Conservation (phyloP, 2,888 invertebrate genomes). For the Himalopsyche japonica region DNA sequence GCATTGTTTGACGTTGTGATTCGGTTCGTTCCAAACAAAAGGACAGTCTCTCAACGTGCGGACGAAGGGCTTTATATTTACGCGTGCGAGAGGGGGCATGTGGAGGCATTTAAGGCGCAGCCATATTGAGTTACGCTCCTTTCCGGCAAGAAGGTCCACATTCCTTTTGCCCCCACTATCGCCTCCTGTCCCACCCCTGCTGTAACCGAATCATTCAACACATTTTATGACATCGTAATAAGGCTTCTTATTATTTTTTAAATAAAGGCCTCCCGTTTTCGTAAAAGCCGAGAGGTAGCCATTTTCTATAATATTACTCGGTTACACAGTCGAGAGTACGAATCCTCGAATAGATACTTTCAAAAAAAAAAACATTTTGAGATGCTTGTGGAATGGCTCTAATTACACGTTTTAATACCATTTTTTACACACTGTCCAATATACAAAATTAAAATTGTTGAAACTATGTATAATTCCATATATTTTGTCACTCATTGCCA, state of each 20-base stretch:
- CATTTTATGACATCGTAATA: background rate
- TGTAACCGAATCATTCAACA: background rate
- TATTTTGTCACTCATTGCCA: too few relatives aligned
- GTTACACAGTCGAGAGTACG: too few relatives aligned
- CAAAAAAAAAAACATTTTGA: too few relatives aligned
- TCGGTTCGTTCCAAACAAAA: background rate
- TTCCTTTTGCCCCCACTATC: constrained; percentile 29
- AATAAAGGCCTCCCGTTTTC: background rate
- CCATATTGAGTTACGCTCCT: constrained; percentile 34
- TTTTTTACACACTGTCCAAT: too few relatives aligned
- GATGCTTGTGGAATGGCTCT: too few relatives aligned
- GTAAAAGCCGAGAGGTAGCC: too few relatives aligned
- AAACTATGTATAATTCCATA: too few relatives aligned
- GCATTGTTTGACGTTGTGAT: too few relatives aligned
- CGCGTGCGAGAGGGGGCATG: background rate
- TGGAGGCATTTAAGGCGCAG: constrained; percentile 31
- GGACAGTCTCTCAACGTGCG: background rate
- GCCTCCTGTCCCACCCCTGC: constrained; percentile 5
- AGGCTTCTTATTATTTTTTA: background rate
- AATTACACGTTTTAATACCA: too few relatives aligned
- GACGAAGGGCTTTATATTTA: background rate
- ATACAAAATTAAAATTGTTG: too few relatives aligned
- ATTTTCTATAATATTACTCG: too few relatives aligned
- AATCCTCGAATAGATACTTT: too few relatives aligned
- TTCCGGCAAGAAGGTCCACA: constrained; percentile 40